Conservation (phyloP, 2,113 vertebrate species). For the Pipra filicauda region DNA sequence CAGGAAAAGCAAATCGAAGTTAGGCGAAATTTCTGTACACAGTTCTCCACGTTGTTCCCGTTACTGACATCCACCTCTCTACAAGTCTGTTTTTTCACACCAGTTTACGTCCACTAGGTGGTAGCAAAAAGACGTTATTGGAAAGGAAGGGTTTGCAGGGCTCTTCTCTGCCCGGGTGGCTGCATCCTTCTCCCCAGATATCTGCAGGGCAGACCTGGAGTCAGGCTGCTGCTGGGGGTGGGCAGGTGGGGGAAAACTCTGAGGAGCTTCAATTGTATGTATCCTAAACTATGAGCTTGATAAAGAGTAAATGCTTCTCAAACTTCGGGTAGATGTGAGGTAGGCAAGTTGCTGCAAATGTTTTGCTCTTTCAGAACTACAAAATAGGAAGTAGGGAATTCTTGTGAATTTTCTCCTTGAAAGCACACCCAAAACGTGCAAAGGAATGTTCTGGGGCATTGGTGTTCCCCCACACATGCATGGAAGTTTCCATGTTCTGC, state of each 20-base stretch:
- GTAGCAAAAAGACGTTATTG: background rate
- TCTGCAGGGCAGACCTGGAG: background rate
- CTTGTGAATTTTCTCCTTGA: background rate
- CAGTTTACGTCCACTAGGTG: background rate
- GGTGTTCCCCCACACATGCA: rapidly evolving
- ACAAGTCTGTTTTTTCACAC: rapidly evolving
- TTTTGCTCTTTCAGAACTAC: background rate
- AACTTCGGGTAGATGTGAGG: background rate
- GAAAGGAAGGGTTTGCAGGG: background rate
- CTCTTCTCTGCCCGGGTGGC: rapidly evolving
- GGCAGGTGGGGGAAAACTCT: too few species aligned
- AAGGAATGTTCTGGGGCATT: background rate
- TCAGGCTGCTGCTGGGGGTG: background rate
- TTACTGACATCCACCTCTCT: rapidly evolving
- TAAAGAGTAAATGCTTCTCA: background rate
- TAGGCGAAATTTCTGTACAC: background rate
- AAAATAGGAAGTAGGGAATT: background rate
- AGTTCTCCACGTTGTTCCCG: rapidly evolving
- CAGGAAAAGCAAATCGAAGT: background rate
- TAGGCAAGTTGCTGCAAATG: background rate
- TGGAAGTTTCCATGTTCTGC: background rate
- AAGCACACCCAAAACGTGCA: background rate
- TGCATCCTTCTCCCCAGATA: rapidly evolving
- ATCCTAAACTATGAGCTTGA: background rate
- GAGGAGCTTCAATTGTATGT: background rate